A percentile compares a stretch with the other conserved stretches of the same genome.
phyloP scores from a whole-genome alignment of 2,888 invertebrate species.

The Hypsopygia costalis region DNA sequence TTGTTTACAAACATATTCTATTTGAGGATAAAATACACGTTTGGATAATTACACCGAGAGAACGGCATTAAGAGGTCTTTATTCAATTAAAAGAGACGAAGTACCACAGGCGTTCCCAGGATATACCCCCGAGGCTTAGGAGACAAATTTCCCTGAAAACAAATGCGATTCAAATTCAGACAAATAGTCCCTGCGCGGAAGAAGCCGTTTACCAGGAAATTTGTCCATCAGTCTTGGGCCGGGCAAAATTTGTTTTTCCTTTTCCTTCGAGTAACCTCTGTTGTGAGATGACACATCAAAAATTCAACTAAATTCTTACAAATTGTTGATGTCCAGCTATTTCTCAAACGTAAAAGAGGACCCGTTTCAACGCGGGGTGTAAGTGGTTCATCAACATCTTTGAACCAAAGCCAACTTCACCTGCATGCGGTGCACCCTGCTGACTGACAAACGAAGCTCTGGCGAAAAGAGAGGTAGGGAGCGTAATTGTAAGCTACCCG shows the following conservation, averaged over 20 bases:
- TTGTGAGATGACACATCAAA: slow-evolving; percentile 30
- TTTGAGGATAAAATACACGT: slow-evolving; percentile 22
- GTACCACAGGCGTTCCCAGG: slow-evolving; percentile 50
- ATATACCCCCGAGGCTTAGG: slow-evolving; percentile 65
- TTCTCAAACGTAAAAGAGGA: slow-evolving; percentile 2
- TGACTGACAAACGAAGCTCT: no score
- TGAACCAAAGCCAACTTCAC: no score
- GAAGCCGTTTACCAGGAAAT: slow-evolving; percentile 75
- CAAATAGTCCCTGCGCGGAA: slow-evolving; percentile 76
- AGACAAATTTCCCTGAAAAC: slow-evolving; percentile 76
- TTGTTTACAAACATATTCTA: slow-evolving; percentile 10
- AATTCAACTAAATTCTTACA: slow-evolving; percentile 16
- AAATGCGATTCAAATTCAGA: slow-evolving; percentile 80
- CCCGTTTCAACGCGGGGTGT: no score
- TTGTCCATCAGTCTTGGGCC: slow-evolving; percentile 74
- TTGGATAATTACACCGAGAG: slow-evolving; percentile 44
- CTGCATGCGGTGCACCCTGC: no score
- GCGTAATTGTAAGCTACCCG: no score
- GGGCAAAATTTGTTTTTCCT: slow-evolving; percentile 63
- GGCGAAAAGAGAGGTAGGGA: no score
- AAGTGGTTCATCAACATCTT: no score
- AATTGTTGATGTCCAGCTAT: slow-evolving; percentile 4
- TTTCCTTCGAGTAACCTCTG: slow-evolving; percentile 44
- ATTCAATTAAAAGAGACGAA: slow-evolving; percentile 71
- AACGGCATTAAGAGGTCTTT: slow-evolving; percentile 46